A percentile compares a stretch with the other conserved stretches of the same genome.
Conservation (phyloP, 2,797 vertebrate species). For the Coluber constrictor region DNA sequence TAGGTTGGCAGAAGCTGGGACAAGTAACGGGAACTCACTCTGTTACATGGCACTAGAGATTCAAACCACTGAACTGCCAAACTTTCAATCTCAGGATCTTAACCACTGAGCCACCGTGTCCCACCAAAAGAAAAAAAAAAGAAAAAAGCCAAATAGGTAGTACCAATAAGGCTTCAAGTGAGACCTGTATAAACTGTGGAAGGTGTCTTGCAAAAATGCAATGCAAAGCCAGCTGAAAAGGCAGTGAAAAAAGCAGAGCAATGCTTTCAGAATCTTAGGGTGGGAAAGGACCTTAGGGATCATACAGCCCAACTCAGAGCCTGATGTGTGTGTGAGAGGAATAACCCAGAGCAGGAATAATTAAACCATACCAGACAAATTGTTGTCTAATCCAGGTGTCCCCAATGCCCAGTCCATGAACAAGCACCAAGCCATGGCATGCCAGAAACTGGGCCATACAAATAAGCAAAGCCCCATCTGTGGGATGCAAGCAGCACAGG, state of each 20-base stretch:
- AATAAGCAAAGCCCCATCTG: too few relatives aligned
- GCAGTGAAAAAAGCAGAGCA: background rate
- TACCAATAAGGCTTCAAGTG: background rate
- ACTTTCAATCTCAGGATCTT: too few relatives aligned
- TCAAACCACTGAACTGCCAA: too few relatives aligned
- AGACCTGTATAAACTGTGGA: slow-evolving; percentile 1
- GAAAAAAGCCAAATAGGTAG: background rate
- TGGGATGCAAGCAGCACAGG: too few relatives aligned
- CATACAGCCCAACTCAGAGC: background rate
- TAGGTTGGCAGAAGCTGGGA: too few relatives aligned
- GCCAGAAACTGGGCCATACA: too few relatives aligned
- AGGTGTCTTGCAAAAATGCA: slow-evolving; percentile 1
- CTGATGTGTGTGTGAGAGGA: background rate
- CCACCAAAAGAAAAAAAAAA: too few relatives aligned
- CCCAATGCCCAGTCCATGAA: too few relatives aligned
- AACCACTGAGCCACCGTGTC: too few relatives aligned
- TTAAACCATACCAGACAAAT: background rate
- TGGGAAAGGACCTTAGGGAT: background rate
- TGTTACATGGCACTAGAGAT: too few relatives aligned
- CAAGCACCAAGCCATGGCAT: rapidly evolving
- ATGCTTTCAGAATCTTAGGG: background rate
- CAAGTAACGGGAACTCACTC: too few relatives aligned
- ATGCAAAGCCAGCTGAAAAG: slow-evolving; percentile 11
- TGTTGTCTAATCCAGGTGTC: too few relatives aligned
- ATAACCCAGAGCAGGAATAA: background rate